Conservation (phyloP, 2,888 invertebrate species). For the Nephrocerus scutellatus region DNA sequence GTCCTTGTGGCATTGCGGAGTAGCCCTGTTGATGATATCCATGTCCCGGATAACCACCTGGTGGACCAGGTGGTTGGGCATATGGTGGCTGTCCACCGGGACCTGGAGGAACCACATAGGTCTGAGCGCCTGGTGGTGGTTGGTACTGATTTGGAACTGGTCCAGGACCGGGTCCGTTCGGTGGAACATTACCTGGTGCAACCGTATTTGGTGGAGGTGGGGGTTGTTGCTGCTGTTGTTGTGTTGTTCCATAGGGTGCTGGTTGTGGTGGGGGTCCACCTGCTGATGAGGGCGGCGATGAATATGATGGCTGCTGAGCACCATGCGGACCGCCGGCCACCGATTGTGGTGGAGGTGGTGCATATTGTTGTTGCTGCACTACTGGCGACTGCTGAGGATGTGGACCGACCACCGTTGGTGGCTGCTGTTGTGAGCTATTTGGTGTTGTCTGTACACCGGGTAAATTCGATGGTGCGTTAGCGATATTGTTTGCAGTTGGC, state of each 20-base stretch:
- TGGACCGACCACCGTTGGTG: conserved; percentile 14
- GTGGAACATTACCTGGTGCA: conserved; percentile 32
- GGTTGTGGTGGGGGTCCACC: conserved; percentile 34
- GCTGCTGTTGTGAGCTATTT: conserved; percentile 22
- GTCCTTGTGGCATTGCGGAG: conserved; percentile 54
- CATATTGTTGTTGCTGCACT: conserved; percentile 24
- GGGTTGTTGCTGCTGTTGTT: conserved; percentile 36
- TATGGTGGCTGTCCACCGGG: conserved; percentile 39
- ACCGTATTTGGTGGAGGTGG: conserved; percentile 43
- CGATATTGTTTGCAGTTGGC: conserved; percentile 35
- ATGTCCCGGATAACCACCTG: conserved; percentile 53
- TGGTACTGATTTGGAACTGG: conserved; percentile 46
- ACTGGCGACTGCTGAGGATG: conserved; percentile 16
- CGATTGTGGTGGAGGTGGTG: conserved; percentile 24
- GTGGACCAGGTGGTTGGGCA: conserved; percentile 43
- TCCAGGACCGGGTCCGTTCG: conserved; percentile 46
- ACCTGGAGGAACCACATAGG: conserved; percentile 41
- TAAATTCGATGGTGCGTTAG: too few relatives aligned
- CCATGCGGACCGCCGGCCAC: too few relatives aligned
- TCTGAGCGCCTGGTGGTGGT: conserved; percentile 43
- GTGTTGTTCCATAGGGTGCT: conserved; percentile 28
- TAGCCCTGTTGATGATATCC: conserved; percentile 54
- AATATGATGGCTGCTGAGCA: conserved; percentile 43
- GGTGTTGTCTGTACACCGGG: conserved; percentile 27
- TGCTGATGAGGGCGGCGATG: conserved; percentile 35